Evolutionary conservation across 2,888 invertebrate genomes (phyloP).

Genomic region (Drosophila picticornis): DNA sequence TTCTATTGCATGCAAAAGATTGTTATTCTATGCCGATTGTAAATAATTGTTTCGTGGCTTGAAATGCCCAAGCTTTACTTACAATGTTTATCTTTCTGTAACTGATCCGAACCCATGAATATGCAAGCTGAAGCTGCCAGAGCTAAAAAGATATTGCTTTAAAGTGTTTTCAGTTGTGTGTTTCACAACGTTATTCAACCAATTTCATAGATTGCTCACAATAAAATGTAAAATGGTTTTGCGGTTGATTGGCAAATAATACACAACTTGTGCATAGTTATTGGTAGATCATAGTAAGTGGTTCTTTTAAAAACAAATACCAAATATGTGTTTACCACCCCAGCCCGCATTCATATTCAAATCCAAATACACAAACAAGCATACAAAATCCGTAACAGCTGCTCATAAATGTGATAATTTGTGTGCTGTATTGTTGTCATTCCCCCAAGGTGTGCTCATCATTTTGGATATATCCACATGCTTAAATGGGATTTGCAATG

Average conservation of each 20-base stretch:
- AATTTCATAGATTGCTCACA: constrained; percentile 39
- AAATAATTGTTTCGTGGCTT: constrained; percentile 11
- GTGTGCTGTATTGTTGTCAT: constrained; percentile 12
- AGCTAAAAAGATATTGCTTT: constrained; percentile 19
- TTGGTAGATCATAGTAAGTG: constrained; percentile 35
- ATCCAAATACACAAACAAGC: constrained; percentile 28
- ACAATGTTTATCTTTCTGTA: constrained; percentile 49
- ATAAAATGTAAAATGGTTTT: constrained; percentile 47
- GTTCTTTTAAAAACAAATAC: constrained; percentile 37
- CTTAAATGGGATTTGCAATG: constrained; percentile 18
- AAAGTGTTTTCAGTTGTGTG: constrained; percentile 10
- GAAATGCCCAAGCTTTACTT: constrained; percentile 41
- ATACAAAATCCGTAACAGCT: constrained; percentile 34
- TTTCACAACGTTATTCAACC: constrained; percentile 21
- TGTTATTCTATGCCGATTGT: constrained; percentile 4
- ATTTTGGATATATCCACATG: constrained; percentile 21
- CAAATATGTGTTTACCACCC: constrained; percentile 49
- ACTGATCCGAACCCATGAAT: constrained; percentile 61
- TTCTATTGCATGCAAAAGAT: constrained; percentile 13
- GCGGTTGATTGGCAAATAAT: constrained; percentile 47
- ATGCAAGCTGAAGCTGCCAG: constrained; percentile 8
- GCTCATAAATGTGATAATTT: constrained; percentile 15
- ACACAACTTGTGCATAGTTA: constrained; percentile 49
- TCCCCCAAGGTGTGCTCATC: constrained; percentile 21
- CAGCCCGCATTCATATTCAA: constrained; percentile 50